Percentiles rank a stretch among this genome's conserved stretches.
Conservation (phyloP, 2,888 invertebrate species). For the Acleris cristana region DNA sequence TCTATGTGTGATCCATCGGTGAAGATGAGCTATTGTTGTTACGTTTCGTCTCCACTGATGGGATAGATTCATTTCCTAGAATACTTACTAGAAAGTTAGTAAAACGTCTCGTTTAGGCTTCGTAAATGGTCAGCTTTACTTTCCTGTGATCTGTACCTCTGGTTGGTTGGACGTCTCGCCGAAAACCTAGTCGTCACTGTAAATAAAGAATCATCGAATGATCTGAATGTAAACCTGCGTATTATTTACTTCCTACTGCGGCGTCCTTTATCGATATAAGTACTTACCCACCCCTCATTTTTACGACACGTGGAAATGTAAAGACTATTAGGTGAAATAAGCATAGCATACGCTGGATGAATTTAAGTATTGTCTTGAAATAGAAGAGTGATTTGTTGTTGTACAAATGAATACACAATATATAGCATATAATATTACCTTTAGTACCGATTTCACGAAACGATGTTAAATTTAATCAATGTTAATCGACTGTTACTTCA, state of each 20-base stretch:
- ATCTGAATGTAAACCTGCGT: constrained; percentile 76
- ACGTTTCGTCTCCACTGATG: constrained; percentile 42
- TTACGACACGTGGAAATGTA: background rate
- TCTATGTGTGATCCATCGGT: constrained; percentile 49
- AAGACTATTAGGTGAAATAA: background rate
- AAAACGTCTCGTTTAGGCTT: constrained; percentile 59
- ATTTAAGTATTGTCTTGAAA: too few relatives aligned
- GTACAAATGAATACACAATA: too few relatives aligned
- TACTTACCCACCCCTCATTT: background rate
- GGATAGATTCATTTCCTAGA: constrained; percentile 43
- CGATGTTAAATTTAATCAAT: too few relatives aligned
- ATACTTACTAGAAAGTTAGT: constrained; percentile 48
- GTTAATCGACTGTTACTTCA: too few relatives aligned
- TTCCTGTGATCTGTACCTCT: constrained; percentile 73
- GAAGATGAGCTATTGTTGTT: constrained; percentile 39
- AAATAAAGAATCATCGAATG: constrained; percentile 82
- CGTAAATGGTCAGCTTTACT: constrained; percentile 63
- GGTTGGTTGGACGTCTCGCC: constrained; percentile 67
- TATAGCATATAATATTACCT: too few relatives aligned
- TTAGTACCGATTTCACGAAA: too few relatives aligned
- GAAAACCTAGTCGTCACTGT: constrained; percentile 63
- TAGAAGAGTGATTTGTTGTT: too few relatives aligned
- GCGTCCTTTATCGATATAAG: background rate
- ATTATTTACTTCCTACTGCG: constrained; percentile 53
- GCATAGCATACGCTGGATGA: background rate